Percentiles rank a stretch among this genome's conserved stretches.
phyloP scores from a whole-genome alignment of 2,888 invertebrate genomes.

The Diaprepes abbreviatus region DNA sequence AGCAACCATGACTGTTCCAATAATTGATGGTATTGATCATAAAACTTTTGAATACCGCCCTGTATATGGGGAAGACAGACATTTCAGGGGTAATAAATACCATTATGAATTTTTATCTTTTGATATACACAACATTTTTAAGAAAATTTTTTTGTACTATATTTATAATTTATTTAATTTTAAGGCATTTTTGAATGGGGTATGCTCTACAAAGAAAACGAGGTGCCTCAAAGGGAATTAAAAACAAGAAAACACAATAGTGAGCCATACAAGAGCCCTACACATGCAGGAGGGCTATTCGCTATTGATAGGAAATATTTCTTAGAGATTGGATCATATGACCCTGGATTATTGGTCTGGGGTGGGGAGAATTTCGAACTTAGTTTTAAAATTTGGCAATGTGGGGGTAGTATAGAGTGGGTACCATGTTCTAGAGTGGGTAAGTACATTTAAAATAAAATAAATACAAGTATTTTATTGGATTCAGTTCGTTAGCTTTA shows the following conservation, averaged over 20 bases:
- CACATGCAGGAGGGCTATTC: slow-evolving; percentile 99
- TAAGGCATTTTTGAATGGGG: slow-evolving; percentile 98
- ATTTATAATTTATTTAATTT: no score
- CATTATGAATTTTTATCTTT: no score
- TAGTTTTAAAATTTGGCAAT: slow-evolving; percentile 98
- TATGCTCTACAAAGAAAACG: slow-evolving; percentile 98
- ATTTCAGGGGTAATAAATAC: slow-evolving; percentile 81
- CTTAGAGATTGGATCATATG: slow-evolving; percentile 95
- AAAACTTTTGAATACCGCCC: slow-evolving; percentile 94
- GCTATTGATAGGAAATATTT: slow-evolving; percentile 95
- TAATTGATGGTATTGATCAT: slow-evolving; percentile 98
- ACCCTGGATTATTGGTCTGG: slow-evolving; percentile 97
- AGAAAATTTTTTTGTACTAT: no score
- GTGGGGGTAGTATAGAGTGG: slow-evolving; percentile 98
- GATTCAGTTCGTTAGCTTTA: no score
- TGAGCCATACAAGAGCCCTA: slow-evolving; percentile 97
- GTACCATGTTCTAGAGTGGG: slow-evolving; percentile 97
- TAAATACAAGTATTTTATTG: no score
- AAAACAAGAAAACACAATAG: slow-evolving; percentile 79
- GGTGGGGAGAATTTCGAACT: slow-evolving; percentile 97
- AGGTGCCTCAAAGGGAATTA: slow-evolving; percentile 88
- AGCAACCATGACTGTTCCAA: slow-evolving; percentile 95
- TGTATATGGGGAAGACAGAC: slow-evolving; percentile 89
- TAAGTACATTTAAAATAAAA: slow-evolving; percentile 13
- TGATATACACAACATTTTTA: no score